Evolutionary conservation across 2,113 vertebrate species (phyloP).

Genomic region (Helogale parvula): DNA sequence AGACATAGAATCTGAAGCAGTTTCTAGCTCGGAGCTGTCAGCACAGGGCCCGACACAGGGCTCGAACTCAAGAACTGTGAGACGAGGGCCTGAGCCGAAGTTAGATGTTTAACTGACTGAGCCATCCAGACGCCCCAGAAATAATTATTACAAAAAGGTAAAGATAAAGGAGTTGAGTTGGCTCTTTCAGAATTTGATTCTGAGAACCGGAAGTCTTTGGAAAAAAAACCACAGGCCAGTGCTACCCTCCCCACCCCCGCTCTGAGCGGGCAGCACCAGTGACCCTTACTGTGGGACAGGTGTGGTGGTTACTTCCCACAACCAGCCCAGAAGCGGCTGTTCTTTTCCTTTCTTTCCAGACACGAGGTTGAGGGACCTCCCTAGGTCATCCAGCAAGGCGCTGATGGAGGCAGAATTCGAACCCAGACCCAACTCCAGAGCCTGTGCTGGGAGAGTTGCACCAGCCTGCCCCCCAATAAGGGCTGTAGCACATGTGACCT

Average conservation of each 20-base stretch:
- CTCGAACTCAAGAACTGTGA: too few species aligned
- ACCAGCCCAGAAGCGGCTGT: neutral
- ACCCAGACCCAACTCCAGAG: neutral
- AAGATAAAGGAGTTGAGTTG: neutral
- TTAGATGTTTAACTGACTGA: too few species aligned
- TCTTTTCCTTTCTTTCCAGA: neutral
- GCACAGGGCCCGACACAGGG: too few species aligned
- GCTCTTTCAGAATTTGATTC: neutral
- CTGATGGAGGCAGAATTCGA: neutral
- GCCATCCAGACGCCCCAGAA: neutral
- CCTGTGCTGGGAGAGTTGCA: neutral
- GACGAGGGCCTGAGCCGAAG: too few species aligned
- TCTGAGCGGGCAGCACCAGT: accelerated
- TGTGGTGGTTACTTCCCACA: neutral
- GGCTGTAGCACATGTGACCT: neutral
- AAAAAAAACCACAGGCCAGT: neutral
- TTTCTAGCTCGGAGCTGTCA: too few species aligned
- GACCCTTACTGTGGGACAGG: too few species aligned
- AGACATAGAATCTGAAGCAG: too few species aligned
- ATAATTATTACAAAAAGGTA: neutral
- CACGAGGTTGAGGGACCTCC: neutral
- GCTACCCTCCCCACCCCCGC: too few species aligned
- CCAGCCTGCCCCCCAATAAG: neutral
- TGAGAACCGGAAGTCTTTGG: neutral
- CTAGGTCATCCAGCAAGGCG: neutral